Percentiles rank a stretch among this genome's conserved stretches.
phyloP scores from a whole-genome alignment of 2,888 invertebrate genomes.

The Cosmia pyralina region DNA sequence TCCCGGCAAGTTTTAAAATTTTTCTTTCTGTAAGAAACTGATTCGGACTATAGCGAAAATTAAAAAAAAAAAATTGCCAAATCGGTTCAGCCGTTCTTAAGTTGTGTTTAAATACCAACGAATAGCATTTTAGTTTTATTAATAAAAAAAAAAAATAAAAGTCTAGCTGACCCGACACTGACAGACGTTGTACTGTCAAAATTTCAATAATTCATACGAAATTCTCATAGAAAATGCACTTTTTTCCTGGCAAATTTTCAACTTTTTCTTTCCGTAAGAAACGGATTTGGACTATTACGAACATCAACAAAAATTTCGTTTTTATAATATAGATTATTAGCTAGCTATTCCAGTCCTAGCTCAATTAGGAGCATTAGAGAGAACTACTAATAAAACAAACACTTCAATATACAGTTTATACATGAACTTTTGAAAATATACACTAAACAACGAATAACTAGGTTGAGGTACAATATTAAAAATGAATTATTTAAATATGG shows the following conservation, averaged over 20 bases:
- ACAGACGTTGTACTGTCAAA: not conserved
- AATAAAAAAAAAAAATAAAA: too few species aligned
- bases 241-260: not conserved
- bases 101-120: too few species aligned
- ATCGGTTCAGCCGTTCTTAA: too few species aligned
- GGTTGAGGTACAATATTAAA: constrained; percentile 22
- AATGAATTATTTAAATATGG: constrained; percentile 24
- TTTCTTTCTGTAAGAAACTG: not conserved
- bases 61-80: too few species aligned
- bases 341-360: constrained; percentile 4
- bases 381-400: not conserved
- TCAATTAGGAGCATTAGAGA: not conserved
- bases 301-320: too few species aligned
- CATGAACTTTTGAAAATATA: constrained; percentile 8
- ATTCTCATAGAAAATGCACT: not conserved
- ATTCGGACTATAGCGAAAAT: too few species aligned
- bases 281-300: not conserved
- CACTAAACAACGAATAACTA: constrained; percentile 28
- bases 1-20: not conserved
- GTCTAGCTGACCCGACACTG: too few species aligned
- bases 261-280: not conserved
- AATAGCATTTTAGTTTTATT: too few species aligned
- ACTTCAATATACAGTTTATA: not conserved
- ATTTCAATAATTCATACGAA: not conserved
- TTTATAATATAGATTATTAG: not conserved